Percentiles rank a stretch among this genome's conserved stretches.
These are phyloP conservation scores for Drosophila pruinosa DNA, from an alignment of 1,140 invertebrate genomes.

Conservation along the genomic window DNA sequence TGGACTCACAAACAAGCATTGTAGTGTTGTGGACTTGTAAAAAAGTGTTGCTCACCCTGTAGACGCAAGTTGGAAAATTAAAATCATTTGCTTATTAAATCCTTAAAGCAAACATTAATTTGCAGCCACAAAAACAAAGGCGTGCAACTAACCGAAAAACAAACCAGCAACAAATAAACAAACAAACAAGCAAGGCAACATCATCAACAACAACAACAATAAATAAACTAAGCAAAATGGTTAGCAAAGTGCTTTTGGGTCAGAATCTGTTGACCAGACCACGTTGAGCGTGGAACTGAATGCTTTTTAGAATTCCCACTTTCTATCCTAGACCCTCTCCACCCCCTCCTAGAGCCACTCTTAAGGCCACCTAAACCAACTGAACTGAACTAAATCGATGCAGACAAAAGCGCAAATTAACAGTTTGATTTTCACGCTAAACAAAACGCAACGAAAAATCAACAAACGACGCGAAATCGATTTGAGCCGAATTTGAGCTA, in stretches of 20 bases:
- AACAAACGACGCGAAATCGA: conserved; percentile 74
- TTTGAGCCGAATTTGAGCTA: conserved; percentile 39
- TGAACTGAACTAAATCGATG: conserved; percentile 32
- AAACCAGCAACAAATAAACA: conserved; percentile 54
- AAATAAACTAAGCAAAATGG: conserved; percentile 19
- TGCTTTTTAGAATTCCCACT: neutral
- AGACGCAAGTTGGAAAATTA: conserved; percentile 43
- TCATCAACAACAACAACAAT: neutral
- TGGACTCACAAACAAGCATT: neutral
- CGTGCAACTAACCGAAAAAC: conserved; percentile 59
- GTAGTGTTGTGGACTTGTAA: no score
- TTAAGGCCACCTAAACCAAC: conserved; percentile 11
- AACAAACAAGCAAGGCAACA: conserved; percentile 2
- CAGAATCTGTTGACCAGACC: conserved; percentile 2
- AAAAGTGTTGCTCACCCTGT: conserved; percentile 21
- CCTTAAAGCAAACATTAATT: conserved; percentile 76
- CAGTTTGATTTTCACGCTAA: conserved; percentile 77
- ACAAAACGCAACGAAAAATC: conserved; percentile 78
- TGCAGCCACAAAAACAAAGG: conserved; percentile 67
- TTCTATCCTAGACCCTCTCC: neutral
- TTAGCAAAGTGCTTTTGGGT: conserved; percentile 66
- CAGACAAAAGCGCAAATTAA: conserved; percentile 80
- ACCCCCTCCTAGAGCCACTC: neutral
- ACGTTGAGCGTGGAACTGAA: neutral
- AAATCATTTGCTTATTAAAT: conserved; percentile 81